phyloP scores from a whole-genome alignment of 2,113 vertebrate genomes.

The Xenopus laevis region DNA sequence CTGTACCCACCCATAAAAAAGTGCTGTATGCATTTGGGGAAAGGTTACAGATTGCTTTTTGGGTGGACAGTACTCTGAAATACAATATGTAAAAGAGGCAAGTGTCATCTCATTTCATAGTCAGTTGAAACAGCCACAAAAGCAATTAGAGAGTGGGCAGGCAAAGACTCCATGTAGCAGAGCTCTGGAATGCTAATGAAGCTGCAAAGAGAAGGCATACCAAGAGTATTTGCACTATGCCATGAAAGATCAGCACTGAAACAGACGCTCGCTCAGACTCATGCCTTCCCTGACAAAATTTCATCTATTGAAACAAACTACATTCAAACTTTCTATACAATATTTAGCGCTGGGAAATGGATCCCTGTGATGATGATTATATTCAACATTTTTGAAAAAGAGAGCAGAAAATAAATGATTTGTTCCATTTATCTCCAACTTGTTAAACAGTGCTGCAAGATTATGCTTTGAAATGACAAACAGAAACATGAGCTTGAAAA shows the following conservation, averaged over 20 bases:
- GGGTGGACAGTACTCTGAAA: conserved; percentile 48
- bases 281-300: conserved; percentile 22
- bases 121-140: conserved; percentile 51
- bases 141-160: conserved; percentile 55
- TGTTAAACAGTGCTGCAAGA: too few species aligned
- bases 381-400: too few species aligned
- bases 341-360: conserved; percentile 2
- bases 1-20: not conserved
- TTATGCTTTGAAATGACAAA: too few species aligned
- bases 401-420: not conserved
- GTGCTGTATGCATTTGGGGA: conserved; percentile 45
- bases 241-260: conserved; percentile 36
- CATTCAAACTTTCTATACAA: conserved; percentile 27
- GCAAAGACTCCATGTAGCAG: conserved; percentile 42
- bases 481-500: too few species aligned
- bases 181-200: conserved; percentile 55
- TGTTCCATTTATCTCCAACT: not conserved
- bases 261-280: conserved; percentile 34
- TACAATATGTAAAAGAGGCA: conserved; percentile 46
- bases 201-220: conserved; percentile 45
- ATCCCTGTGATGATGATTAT: conserved; percentile 1
- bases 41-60: conserved; percentile 52
- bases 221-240: conserved; percentile 41
- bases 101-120: conserved; percentile 50
- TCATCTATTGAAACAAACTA: conserved; percentile 40